phyloP scores from a whole-genome alignment of 2,888 invertebrate species.

The Pollenia amentaria region DNA sequence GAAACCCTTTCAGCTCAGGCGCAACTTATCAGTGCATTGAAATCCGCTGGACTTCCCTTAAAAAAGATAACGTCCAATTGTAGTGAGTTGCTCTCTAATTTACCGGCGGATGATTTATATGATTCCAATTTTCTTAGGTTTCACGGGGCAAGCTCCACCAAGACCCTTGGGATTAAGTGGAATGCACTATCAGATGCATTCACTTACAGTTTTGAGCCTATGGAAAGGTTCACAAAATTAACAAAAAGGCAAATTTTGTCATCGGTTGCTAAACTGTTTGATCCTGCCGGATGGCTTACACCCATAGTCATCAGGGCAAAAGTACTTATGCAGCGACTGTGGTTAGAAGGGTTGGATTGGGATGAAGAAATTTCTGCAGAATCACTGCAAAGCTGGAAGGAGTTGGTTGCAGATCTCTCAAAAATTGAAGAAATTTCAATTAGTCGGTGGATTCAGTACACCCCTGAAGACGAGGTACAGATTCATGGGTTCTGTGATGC shows the following conservation, averaged over 20 bases:
- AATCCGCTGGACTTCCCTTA: too few relatives aligned
- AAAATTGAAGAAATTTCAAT: not conserved
- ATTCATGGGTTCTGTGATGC: conserved; percentile 5
- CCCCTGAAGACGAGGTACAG: not conserved
- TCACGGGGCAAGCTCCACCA: not conserved
- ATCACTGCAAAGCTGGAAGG: not conserved
- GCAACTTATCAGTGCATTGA: too few relatives aligned
- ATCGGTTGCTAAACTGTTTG: not conserved
- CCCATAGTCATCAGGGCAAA: conserved; percentile 6
- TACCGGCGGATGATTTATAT: not conserved
- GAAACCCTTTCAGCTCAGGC: too few relatives aligned
- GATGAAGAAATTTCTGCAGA: not conserved
- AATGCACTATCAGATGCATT: conserved; percentile 2
- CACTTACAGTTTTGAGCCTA: not conserved
- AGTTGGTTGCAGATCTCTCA: not conserved
- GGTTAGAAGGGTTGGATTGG: not conserved
- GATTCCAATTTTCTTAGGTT: not conserved
- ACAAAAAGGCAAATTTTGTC: conserved; percentile 1
- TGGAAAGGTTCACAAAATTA: not conserved
- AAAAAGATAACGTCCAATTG: too few relatives aligned
- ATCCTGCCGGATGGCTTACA: not conserved
- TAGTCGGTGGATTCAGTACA: not conserved
- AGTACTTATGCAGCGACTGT: not conserved
- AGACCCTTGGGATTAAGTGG: conserved; percentile 15
- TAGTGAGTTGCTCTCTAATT: too few relatives aligned